A percentile compares a stretch with the other conserved stretches of the same genome.
Conservation (phyloP, 2,797 vertebrate genomes). For the Crypturellus tataupa region DNA sequence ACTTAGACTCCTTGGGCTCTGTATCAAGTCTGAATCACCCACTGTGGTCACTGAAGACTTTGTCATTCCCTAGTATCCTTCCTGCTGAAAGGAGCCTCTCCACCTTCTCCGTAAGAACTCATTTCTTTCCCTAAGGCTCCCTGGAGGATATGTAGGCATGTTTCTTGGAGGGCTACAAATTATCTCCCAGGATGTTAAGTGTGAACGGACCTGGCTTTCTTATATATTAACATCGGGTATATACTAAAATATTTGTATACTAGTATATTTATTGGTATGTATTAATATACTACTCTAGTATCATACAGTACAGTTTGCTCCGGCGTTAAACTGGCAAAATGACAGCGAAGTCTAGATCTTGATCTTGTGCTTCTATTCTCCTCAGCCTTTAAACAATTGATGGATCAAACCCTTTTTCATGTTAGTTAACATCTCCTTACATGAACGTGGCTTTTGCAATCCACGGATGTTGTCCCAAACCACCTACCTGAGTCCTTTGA, state of each 20-base stretch:
- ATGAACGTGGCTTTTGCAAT: background rate
- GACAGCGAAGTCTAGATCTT: background rate
- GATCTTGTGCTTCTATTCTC: background rate
- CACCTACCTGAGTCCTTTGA: background rate
- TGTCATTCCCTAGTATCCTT: background rate
- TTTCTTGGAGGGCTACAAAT: background rate
- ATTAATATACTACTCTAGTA: no score
- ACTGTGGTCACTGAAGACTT: background rate
- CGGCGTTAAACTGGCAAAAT: background rate
- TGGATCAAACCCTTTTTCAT: background rate
- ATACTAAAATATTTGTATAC: no score
- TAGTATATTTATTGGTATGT: no score
- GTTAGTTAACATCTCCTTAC: background rate
- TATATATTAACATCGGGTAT: background rate
- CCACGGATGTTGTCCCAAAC: background rate
- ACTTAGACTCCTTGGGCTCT: background rate
- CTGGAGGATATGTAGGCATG: background rate
- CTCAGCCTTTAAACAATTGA: background rate
- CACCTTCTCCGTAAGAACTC: background rate
- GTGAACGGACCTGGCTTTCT: background rate
- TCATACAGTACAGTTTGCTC: background rate
- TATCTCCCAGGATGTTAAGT: background rate
- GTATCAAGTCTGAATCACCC: background rate
- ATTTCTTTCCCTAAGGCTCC: background rate
- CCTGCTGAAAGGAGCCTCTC: background rate